Evolutionary conservation across 1,140 invertebrate species (phyloP).

Genomic region (Drosophila sulfurigaster): DNA sequence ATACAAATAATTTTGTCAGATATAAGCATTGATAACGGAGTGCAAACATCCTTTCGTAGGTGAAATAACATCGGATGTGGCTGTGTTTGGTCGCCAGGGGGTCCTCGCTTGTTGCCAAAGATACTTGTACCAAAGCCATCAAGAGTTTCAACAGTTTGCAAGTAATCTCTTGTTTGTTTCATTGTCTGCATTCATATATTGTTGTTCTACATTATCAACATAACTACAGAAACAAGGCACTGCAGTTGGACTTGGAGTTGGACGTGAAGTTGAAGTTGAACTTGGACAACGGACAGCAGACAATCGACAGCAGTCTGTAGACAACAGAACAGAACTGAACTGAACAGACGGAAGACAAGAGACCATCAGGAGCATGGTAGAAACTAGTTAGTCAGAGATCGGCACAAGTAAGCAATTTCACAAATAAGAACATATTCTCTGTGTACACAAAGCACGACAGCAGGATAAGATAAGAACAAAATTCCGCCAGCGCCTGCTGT

Average conservation of each 20-base stretch:
- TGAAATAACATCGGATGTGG: slow-evolving; percentile 51
- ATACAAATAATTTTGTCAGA: slow-evolving; percentile 30
- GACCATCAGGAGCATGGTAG: slow-evolving; percentile 24
- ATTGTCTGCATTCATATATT: slow-evolving; percentile 46
- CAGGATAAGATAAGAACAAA: slow-evolving; percentile 49
- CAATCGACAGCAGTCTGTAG: slow-evolving; percentile 19
- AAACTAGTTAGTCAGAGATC: slow-evolving; percentile 55
- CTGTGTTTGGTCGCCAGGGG: slow-evolving; percentile 48
- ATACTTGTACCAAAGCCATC: slow-evolving; percentile 35
- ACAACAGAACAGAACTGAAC: slow-evolving; percentile 4
- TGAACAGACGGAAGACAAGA: background rate
- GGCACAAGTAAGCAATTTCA: slow-evolving; percentile 53
- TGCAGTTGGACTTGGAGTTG: background rate
- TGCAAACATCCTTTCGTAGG: slow-evolving; percentile 44
- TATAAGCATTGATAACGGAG: slow-evolving; percentile 43
- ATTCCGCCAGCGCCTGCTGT: slow-evolving; percentile 52
- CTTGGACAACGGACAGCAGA: slow-evolving; percentile 11
- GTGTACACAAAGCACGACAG: slow-evolving; percentile 43
- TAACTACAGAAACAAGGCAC: slow-evolving; percentile 41
- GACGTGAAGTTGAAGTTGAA: background rate
- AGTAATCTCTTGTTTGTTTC: slow-evolving; percentile 51
- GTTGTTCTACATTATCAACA: slow-evolving; percentile 53
- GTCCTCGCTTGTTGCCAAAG: slow-evolving; percentile 30
- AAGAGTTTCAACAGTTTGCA: slow-evolving; percentile 48
- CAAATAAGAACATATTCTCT: slow-evolving; percentile 55